These are phyloP conservation scores for Wiebesia pumilae DNA, from an alignment of 1,140 invertebrate species.

Conservation along the genomic window DNA sequence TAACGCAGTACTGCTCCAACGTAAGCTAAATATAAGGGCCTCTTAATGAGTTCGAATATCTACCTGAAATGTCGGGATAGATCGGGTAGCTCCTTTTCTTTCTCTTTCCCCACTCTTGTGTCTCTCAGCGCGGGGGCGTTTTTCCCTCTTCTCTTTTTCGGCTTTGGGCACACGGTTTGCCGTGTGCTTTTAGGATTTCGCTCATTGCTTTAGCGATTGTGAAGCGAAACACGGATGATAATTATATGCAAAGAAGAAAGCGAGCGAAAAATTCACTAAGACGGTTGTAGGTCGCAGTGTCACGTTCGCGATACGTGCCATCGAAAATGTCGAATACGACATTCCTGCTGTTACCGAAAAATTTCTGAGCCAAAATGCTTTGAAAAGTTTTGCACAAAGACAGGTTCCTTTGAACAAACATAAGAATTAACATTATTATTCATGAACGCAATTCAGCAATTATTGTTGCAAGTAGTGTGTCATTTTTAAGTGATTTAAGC, in stretches of 20 bases:
- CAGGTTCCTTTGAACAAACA: background rate
- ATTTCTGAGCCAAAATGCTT: background rate
- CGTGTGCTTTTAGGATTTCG: background rate
- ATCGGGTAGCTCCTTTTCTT: background rate
- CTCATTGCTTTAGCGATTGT: background rate
- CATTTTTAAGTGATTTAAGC: too few relatives aligned
- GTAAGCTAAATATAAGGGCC: conserved; percentile 25
- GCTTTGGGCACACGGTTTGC: background rate
- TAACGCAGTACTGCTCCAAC: background rate
- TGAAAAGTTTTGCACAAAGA: background rate
- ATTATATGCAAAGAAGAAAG: conserved; percentile 37
- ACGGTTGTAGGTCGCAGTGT: conserved; percentile 54
- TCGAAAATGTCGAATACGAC: background rate
- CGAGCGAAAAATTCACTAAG: conserved; percentile 51
- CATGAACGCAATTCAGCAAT: background rate
- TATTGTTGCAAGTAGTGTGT: too few relatives aligned
- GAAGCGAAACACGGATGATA: background rate
- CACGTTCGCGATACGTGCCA: conserved; percentile 53
- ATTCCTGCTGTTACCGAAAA: background rate
- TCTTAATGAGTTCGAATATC: conserved; percentile 41
- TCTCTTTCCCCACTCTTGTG: background rate
- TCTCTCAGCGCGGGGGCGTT: background rate
- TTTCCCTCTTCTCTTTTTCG: background rate
- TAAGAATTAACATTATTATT: background rate
- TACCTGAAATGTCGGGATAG: conserved; percentile 27